Evolutionary conservation across 1,140 invertebrate species (phyloP).

Genomic region (Drosophila truncata): DNA sequence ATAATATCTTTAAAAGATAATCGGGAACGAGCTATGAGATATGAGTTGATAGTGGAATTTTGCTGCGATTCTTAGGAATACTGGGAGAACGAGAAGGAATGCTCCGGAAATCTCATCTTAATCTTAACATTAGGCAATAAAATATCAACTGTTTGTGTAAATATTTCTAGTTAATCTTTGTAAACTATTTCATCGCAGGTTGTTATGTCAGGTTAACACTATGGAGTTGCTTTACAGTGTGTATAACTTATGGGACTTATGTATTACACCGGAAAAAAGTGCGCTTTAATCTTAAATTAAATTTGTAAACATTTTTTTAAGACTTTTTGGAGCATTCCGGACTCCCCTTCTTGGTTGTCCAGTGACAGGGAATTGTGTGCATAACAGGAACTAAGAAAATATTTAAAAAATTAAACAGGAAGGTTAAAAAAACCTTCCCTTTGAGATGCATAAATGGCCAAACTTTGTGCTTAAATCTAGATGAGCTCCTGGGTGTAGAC

Average conservation of each 20-base stretch:
- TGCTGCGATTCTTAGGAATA: neutral
- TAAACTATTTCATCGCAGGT: conserved; percentile 10
- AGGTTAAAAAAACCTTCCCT: neutral
- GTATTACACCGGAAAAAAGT: neutral
- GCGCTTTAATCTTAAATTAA: conserved; percentile 15
- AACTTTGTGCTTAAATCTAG: conserved; percentile 46
- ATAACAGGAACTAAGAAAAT: neutral
- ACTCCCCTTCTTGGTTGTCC: neutral
- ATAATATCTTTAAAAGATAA: conserved; percentile 63
- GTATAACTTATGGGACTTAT: neutral
- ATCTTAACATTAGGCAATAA: conserved; percentile 12
- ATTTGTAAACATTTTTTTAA: neutral
- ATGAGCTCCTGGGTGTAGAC: conserved; percentile 63
- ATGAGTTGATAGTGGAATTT: conserved; percentile 21
- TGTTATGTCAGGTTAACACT: conserved; percentile 11
- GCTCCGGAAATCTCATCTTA: conserved; percentile 9
- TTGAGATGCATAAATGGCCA: conserved; percentile 16
- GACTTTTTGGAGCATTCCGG: conserved; percentile 1
- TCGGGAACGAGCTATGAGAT: conserved; percentile 19
- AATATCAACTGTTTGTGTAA: conserved; percentile 19
- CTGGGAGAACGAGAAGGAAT: conserved; percentile 3
- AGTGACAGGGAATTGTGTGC: neutral
- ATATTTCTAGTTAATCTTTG: conserved; percentile 2
- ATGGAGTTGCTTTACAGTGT: conserved; percentile 8
- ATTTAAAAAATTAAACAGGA: neutral